Conservation (phyloP, 2,888 invertebrate species). For the Entomobrya proxima region DNA sequence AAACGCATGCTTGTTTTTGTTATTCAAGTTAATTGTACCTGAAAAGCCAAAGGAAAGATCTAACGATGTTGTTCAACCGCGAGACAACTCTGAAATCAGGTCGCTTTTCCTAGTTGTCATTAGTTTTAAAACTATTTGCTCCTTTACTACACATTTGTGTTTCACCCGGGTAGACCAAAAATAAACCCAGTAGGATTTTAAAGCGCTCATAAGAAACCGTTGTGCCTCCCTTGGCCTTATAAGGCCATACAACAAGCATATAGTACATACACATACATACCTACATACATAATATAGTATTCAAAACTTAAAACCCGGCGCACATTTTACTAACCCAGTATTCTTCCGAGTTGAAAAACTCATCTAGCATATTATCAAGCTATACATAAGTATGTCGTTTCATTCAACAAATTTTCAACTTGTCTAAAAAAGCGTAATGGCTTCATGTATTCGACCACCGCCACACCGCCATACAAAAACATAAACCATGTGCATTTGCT, state of each 20-base stretch:
- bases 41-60: conserved; percentile 75
- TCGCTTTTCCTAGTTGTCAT: conserved; percentile 68
- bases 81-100: conserved; percentile 75
- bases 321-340: too few species aligned
- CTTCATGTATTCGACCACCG: too few species aligned
- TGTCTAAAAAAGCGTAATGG: too few species aligned
- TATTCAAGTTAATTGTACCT: too few species aligned
- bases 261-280: conserved; percentile 35
- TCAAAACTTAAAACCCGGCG: too few species aligned
- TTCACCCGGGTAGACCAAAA: conserved; percentile 75
- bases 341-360: neutral
- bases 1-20: too few species aligned
- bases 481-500: conserved; percentile 38
- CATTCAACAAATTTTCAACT: neutral
- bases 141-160: conserved; percentile 73
- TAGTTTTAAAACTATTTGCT: conserved; percentile 71
- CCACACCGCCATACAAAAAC: conserved; percentile 8
- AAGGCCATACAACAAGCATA: conserved; percentile 75
- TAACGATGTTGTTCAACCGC: conserved; percentile 71
- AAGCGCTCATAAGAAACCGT: conserved; percentile 74
- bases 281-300: too few species aligned
- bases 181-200: conserved; percentile 75
- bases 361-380: neutral
- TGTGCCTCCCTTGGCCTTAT: conserved; percentile 75
- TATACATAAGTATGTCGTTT: conserved; percentile 28